Percentiles rank a stretch among this genome's conserved stretches.
These are phyloP conservation scores for Nomada lathburiana DNA, from an alignment of 2,888 invertebrate species.

Conservation along the genomic window DNA sequence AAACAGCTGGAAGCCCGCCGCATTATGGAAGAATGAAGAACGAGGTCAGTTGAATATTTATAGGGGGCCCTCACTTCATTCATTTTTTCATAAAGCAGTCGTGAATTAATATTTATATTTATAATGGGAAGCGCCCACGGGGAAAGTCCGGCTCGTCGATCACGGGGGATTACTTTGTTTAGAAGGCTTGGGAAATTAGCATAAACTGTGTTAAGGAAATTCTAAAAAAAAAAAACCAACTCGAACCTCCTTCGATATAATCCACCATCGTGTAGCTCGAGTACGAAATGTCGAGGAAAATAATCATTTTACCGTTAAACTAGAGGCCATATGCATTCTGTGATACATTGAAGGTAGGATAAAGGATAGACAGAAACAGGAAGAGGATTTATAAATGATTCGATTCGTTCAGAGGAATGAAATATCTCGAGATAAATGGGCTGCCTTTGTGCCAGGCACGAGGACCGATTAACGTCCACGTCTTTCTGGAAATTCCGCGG, in stretches of 20 bases:
- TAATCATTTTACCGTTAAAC: not conserved
- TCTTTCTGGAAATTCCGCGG: slow-evolving; percentile 20
- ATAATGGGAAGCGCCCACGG: slow-evolving; percentile 32
- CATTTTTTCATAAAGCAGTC: slow-evolving; percentile 48
- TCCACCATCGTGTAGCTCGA: not conserved
- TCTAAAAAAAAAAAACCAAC: not conserved
- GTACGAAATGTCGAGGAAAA: not conserved
- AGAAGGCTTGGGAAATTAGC: slow-evolving; percentile 37
- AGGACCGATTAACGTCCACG: slow-evolving; percentile 8
- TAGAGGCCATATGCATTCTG: not conserved
- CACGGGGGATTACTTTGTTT: slow-evolving; percentile 50
- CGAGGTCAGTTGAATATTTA: slow-evolving; percentile 46
- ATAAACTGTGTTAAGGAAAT: slow-evolving; percentile 9
- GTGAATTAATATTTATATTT: slow-evolving; percentile 53
- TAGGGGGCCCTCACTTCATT: slow-evolving; percentile 34
- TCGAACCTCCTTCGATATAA: not conserved
- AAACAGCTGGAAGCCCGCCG: slow-evolving; percentile 29
- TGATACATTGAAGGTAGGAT: too few species aligned
- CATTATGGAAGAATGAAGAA: slow-evolving; percentile 26
- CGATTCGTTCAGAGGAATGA: not conserved
- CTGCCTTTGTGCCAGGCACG: not conserved
- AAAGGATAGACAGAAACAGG: too few species aligned
- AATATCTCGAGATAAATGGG: not conserved
- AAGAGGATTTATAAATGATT: not conserved
- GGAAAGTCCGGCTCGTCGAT: slow-evolving; percentile 36